phyloP scores from a whole-genome alignment of 2,888 invertebrate species.

The Troglohyphantes excavatus region DNA sequence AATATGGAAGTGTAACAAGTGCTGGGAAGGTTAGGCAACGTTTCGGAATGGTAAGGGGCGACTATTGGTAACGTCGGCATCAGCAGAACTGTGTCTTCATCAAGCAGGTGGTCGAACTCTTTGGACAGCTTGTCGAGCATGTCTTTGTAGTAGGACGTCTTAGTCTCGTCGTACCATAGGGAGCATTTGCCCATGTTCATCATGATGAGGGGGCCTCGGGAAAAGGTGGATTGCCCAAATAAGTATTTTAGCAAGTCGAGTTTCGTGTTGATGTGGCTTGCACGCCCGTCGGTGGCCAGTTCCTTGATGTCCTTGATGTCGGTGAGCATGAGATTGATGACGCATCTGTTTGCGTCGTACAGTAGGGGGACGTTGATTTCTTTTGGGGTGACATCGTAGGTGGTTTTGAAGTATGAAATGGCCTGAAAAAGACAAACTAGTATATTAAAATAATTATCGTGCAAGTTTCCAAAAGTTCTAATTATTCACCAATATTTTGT shows the following conservation, averaged over 20 bases:
- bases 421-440: background rate
- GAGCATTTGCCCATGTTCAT: background rate
- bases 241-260: conserved; percentile 27
- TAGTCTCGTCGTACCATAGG: background rate
- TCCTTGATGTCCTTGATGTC: background rate
- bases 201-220: background rate
- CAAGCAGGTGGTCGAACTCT: conserved; percentile 31
- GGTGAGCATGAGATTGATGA: background rate
- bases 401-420: conserved; percentile 6
- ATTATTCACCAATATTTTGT: too few species aligned
- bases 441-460: too few species aligned
- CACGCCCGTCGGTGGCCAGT: background rate
- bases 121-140: background rate
- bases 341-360: background rate
- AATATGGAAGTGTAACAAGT: conserved; percentile 93
- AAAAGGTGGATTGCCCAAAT: conserved; percentile 15
- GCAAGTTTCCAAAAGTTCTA: too few species aligned
- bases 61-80: conserved; percentile 94
- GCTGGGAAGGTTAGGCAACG: conserved; percentile 90
- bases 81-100: conserved; percentile 86
- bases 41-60: conserved; percentile 94
- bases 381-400: background rate
- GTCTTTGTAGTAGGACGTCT: background rate
- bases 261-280: background rate
- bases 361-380: conserved; percentile 11